Conservation (phyloP, 2,888 invertebrate species). For the Julus scanicus region DNA sequence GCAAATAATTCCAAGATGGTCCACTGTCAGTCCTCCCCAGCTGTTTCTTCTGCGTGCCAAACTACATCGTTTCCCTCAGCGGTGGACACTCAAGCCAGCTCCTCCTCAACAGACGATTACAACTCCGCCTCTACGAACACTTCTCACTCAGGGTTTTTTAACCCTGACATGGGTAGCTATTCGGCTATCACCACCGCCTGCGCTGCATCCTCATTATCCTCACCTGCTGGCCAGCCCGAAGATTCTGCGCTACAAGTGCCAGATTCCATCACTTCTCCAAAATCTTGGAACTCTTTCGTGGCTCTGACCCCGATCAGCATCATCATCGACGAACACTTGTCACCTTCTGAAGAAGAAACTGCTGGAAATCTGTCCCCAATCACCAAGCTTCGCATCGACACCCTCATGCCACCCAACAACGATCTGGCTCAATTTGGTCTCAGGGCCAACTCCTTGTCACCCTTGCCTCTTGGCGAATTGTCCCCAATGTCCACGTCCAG, state of each 20-base stretch:
- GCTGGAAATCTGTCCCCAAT: neutral
- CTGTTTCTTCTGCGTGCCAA: neutral
- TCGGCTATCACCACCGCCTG: slow-evolving; percentile 6
- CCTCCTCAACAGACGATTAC: neutral
- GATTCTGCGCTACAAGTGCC: neutral
- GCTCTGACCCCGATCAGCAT: slow-evolving; percentile 30
- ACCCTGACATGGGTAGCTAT: slow-evolving; percentile 28
- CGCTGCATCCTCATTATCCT: neutral
- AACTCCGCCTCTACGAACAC: neutral
- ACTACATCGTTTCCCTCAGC: neutral
- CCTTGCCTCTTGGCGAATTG: slow-evolving; percentile 30
- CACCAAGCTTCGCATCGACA: neutral
- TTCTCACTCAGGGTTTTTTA: slow-evolving; percentile 8
- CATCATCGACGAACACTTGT: slow-evolving; percentile 34
- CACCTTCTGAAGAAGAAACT: neutral
- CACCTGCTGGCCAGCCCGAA: slow-evolving; percentile 5
- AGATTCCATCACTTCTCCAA: neutral
- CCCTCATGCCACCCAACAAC: slow-evolving; percentile 32
- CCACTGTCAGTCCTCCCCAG: slow-evolving; percentile 10
- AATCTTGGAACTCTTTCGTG: slow-evolving; percentile 25
- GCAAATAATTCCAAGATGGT: slow-evolving; percentile 25
- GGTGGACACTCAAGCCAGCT: slow-evolving; percentile 3
- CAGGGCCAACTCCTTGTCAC: slow-evolving; percentile 26
- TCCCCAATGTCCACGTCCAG: slow-evolving; percentile 46
- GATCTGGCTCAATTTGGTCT: slow-evolving; percentile 5